These are phyloP conservation scores for Indri indri DNA, from an alignment of 2,113 vertebrate species.

Conservation along the genomic window DNA sequence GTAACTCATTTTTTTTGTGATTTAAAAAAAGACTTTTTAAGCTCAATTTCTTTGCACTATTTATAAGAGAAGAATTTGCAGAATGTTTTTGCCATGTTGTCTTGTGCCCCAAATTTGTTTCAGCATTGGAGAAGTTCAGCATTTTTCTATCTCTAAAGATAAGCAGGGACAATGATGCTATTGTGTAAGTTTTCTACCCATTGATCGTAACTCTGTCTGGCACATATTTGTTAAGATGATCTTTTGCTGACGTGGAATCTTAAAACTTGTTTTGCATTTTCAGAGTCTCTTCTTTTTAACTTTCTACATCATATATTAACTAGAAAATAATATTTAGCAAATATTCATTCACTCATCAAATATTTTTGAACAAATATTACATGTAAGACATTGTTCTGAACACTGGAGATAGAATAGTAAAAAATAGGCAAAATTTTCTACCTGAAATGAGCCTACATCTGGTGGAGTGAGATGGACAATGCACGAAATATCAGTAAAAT, in stretches of 20 bases:
- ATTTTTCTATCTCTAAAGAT: constrained; percentile 15
- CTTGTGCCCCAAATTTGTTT: constrained; percentile 8
- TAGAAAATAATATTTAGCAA: neutral
- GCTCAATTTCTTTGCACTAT: neutral
- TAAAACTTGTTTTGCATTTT: neutral
- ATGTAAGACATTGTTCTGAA: neutral
- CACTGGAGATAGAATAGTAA: neutral
- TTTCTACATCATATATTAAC: neutral
- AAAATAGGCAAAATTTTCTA: neutral
- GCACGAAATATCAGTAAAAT: neutral
- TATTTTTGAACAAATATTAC: neutral
- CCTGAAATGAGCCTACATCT: neutral
- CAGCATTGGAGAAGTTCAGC: neutral
- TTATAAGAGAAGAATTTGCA: constrained; percentile 16
- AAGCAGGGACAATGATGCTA: neutral
- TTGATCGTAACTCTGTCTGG: neutral
- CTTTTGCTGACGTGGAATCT: neutral
- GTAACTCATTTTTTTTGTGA: constrained; percentile 9
- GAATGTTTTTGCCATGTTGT: neutral
- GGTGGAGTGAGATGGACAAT: neutral
- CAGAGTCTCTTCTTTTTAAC: neutral
- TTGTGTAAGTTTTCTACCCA: neutral
- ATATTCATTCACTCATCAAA: neutral
- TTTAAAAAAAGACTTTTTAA: neutral
- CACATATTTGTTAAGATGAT: neutral